These are phyloP conservation scores for Tetramorium bicarinatum DNA, from an alignment of 2,888 invertebrate genomes.

Conservation along the genomic window DNA sequence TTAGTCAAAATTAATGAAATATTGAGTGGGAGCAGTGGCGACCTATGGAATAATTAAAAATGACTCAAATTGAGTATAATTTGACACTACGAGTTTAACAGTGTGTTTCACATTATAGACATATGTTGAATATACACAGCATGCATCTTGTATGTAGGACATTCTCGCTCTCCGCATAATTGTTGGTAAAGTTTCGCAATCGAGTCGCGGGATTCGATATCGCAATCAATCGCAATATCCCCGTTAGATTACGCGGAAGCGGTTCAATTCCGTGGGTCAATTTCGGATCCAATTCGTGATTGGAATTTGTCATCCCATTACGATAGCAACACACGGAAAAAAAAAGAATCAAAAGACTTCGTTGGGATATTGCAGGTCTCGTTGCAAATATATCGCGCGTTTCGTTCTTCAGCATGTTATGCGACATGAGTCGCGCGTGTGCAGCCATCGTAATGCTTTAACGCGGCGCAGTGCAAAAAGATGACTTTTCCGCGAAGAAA, in stretches of 20 bases:
- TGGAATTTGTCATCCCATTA: background rate
- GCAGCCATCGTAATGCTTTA: background rate
- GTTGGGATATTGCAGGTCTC: background rate
- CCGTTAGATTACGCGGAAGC: slow-evolving; percentile 26
- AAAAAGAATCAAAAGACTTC: background rate
- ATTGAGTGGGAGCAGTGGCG: too few species aligned
- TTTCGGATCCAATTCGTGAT: slow-evolving; percentile 24
- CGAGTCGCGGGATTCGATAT: slow-evolving; percentile 27
- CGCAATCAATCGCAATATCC: slow-evolving; percentile 29
- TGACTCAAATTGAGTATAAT: too few species aligned
- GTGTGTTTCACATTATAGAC: slow-evolving; percentile 1
- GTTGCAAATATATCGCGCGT: background rate
- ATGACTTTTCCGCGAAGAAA: slow-evolving; percentile 36
- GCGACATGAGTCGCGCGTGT: background rate
- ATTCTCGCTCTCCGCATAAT: slow-evolving; percentile 21
- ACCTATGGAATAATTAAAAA: too few species aligned
- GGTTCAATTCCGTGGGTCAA: slow-evolving; percentile 28
- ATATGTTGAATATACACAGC: background rate
- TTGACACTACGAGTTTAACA: too few species aligned
- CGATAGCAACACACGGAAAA: background rate
- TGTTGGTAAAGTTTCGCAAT: slow-evolving; percentile 33
- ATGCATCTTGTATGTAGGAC: slow-evolving; percentile 5
- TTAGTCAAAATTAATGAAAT: too few species aligned
- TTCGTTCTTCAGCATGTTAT: background rate
- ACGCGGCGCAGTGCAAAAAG: background rate